Evolutionary conservation across 2,797 vertebrate species (phyloP), one percentile per base, ranked within the genome.

Genomic region (Rhinella marina): DNA sequence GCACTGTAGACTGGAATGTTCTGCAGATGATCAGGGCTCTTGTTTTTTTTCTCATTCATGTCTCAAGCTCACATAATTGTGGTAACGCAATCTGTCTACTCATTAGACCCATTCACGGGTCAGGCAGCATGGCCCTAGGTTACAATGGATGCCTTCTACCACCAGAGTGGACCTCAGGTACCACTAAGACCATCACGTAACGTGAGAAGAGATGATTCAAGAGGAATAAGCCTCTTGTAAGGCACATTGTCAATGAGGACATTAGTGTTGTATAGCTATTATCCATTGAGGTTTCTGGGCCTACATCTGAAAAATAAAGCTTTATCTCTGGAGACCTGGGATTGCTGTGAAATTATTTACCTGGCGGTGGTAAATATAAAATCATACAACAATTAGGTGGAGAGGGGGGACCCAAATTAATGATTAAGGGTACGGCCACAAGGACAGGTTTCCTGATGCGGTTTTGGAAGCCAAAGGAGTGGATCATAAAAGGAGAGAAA

Each of bases 11-110:
- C 27, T 48, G 29, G 70, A 62, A 75, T 25, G 70, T 75, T 76
- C 72, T 75, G 29, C 56, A 76, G 73, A 81, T 81, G 82, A 73
- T 41, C 14, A 57, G 23, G 32, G 11, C 48, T n/a, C 50, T 68
- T 56, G 82, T 23, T 41, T 72, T 75, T 62, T 61, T 76, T 25
- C 32, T 61, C 70, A 84, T 62, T 76, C 70, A 84, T 4, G 32
- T 84, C 17, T 56, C 50, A 25, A 52, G 41, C 21, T 68, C 17
- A 73, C 13, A 50, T 57, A n/a, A 76, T 59, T 10, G 56, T 25
- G 81, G 27, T 72, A 41, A 54, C 54, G 19, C 29, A 25, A 32
- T 7, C 16, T 72, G 13, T 76, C 56, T 75, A 12, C 27, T 81
- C 41, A 64, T 62, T 62, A 64, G 79, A n/a, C 21, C 21, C 48